Evolutionary conservation across 2,888 invertebrate species (phyloP).

Genomic region (Labia minor): DNA sequence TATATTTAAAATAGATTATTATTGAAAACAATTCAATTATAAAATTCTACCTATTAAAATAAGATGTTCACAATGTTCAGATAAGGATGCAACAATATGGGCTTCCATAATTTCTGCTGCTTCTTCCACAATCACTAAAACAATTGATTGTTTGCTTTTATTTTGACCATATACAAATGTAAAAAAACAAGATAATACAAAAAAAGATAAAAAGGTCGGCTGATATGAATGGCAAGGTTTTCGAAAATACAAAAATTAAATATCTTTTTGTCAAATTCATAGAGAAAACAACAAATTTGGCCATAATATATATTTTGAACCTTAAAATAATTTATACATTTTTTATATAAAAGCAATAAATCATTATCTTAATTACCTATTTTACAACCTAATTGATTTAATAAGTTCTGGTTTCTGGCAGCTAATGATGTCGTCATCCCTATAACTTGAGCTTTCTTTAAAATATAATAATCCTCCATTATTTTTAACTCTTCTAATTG

Average conservation of each 20-base stretch:
- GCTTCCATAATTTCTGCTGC: constrained; percentile 80
- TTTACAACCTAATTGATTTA: constrained; percentile 49
- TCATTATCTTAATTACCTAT: no score
- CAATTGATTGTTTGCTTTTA: constrained; percentile 21
- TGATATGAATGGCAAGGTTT: no score
- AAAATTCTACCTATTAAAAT: constrained; percentile 61
- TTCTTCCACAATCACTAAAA: constrained; percentile 69
- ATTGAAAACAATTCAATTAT: constrained; percentile 9
- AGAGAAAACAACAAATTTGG: no score
- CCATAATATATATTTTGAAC: no score
- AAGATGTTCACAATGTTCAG: constrained; percentile 61
- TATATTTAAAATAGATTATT: constrained; percentile 14
- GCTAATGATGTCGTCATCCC: constrained; percentile 72
- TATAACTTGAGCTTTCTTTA: constrained; percentile 46
- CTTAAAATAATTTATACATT: no score
- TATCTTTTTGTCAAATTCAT: no score
- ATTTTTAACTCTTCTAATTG: constrained; percentile 44
- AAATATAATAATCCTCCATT: constrained; percentile 46
- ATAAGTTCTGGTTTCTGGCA: constrained; percentile 51
- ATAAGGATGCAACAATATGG: constrained; percentile 69
- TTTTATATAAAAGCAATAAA: no score
- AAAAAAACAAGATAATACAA: constrained; percentile 24
- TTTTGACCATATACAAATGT: constrained; percentile 14
- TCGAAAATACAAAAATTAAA: no score
- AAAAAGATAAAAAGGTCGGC: not conserved